Conservation (phyloP, 2,888 invertebrate species). For the Agonum fuliginosum region DNA sequence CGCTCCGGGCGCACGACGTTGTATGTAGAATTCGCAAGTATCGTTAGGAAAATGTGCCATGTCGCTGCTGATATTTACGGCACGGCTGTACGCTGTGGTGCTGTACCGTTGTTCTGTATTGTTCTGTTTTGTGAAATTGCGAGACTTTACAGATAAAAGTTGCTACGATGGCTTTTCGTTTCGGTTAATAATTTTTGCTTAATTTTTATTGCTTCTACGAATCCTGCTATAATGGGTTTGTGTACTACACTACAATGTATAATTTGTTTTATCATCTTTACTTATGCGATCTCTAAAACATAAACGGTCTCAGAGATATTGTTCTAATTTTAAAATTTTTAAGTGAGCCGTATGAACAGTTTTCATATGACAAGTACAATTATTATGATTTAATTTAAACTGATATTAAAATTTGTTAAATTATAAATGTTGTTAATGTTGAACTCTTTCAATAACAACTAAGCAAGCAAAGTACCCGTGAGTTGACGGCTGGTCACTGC, state of each 20-base stretch:
- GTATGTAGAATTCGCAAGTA: constrained; percentile 39
- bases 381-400: no score
- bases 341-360: no score
- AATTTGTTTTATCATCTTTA: no score
- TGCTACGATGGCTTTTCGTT: not conserved
- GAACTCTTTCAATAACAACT: no score
- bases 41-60: constrained; percentile 42
- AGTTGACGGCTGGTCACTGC: no score
- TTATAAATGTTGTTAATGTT: no score
- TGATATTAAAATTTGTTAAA: no score
- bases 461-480: no score
- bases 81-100: not conserved
- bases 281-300: no score
- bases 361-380: no score
- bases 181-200: constrained; percentile 18
- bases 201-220: not conserved
- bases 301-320: no score
- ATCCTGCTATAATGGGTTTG: not conserved
- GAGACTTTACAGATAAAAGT: constrained; percentile 20
- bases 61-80: constrained; percentile 9
- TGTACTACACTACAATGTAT: not conserved
- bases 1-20: not conserved
- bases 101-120: not conserved
- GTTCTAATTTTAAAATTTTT: no score
- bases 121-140: constrained; percentile 19